These are phyloP conservation scores for Varanus salvator DNA, from an alignment of 2,113 vertebrate genomes.

Conservation along the genomic window DNA sequence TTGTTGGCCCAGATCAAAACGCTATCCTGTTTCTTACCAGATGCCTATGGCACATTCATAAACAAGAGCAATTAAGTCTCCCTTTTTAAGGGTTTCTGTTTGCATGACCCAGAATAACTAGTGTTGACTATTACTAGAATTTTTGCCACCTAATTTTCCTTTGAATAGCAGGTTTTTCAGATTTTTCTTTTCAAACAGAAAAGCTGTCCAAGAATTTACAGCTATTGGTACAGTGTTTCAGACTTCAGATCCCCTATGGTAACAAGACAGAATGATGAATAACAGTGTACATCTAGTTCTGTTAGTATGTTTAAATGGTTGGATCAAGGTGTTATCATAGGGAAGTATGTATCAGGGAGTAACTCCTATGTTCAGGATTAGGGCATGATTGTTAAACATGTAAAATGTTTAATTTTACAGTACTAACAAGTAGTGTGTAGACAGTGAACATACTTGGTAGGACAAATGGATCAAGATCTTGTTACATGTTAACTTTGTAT, in stretches of 20 bases:
- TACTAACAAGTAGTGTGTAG: background rate
- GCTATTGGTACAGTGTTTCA: background rate
- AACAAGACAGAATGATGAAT: background rate
- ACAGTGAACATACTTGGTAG: background rate
- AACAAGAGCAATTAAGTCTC: background rate
- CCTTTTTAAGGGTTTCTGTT: background rate
- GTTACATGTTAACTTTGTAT: background rate
- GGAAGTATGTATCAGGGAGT: background rate
- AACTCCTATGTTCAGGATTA: background rate
- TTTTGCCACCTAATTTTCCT: background rate
- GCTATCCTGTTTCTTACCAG: background rate
- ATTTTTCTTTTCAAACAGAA: background rate
- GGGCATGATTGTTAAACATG: background rate
- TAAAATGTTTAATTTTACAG: too few species aligned
- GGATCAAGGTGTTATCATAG: background rate
- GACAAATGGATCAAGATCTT: background rate
- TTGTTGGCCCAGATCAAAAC: background rate
- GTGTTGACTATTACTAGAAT: background rate
- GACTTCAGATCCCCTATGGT: background rate
- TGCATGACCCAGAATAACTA: background rate
- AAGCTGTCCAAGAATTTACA: background rate
- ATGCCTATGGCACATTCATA: background rate
- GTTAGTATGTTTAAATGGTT: background rate
- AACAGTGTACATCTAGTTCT: background rate
- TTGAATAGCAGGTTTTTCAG: background rate